phyloP scores from a whole-genome alignment of 35 echinoderm and acorn worm species.

The Anneissia japonica region DNA sequence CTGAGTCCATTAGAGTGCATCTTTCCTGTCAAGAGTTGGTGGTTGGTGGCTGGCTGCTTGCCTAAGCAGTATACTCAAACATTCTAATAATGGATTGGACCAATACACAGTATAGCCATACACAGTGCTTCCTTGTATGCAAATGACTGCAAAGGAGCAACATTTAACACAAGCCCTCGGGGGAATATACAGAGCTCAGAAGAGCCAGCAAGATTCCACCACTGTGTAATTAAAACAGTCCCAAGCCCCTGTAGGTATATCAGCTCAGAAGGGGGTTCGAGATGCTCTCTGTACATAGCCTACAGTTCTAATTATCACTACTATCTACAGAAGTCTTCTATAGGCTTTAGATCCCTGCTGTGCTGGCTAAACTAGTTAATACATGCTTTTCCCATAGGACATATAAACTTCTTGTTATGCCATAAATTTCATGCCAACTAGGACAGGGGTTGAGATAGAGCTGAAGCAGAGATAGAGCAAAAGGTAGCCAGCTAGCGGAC shows the following conservation, averaged over 20 bases:
- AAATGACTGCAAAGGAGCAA: neutral
- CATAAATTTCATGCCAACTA: neutral
- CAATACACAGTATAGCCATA: neutral
- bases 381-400: neutral
- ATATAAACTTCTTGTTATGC: neutral
- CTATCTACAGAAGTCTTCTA: neutral
- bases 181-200: neutral
- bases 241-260: neutral
- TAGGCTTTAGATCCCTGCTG: neutral
- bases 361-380: neutral
- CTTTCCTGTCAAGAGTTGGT: neutral
- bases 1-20: neutral
- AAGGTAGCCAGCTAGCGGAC: too few relatives aligned
- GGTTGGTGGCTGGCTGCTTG: neutral
- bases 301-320: neutral
- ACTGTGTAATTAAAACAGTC: neutral
- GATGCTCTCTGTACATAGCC: conserved; percentile 1
- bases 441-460: neutral
- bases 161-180: neutral
- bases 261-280: neutral
- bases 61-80: neutral
- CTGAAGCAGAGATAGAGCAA: neutral
- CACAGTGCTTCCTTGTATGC: neutral
- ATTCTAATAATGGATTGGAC: neutral
- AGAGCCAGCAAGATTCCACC: neutral